Base-by-base conservation (phyloP, 2,797 vertebrate genomes). In the Peromyscus melanophrys region DNA sequence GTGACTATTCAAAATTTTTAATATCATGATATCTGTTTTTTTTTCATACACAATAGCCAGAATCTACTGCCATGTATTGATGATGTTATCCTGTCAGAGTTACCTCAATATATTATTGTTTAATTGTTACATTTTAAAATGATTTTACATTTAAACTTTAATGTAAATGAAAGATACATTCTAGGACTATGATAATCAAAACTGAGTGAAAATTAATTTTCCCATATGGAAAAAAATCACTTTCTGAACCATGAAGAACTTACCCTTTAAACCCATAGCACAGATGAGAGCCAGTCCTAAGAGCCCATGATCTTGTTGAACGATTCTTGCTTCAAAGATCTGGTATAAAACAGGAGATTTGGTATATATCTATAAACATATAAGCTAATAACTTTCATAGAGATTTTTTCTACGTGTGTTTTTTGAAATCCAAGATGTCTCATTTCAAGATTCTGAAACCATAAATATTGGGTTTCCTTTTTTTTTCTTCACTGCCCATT, bases 21-120 rank as follows among this genome's bases (percentile, higher is more conserved):
- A 81, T 84, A 92, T 80, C 29, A 81, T 17, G 83, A 89, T 65
- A 8, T 2, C 77, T 97, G 55, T 85, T 87, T 84, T 83, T 90
- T 89, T 90, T 90, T 52, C 65, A n/a, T 14, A 1, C 14, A 83
- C 46, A 92, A 63, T 49, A 61, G 37, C 1, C 89, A 95, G 84
- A 59, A 96, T 95, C 67, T 75, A 73, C 27, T 78, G 17, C 3
- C 40, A 43, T 67, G 82, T 57, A 61, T 82, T 88, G 86, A 90
- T 52, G 8, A 2, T 46, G 27, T 34, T 59, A 37, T 88, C 17
- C 12, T 69, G 19, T 55, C n/a, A 76, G 40, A 76, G 90, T 92
- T 84, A 37, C 46, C 85, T 37, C 5, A 40, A 16, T 17, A 2
- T 37, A 29, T 63, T 71, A 37, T 37, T 61, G 10, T 59, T 81